These are phyloP conservation scores for Herpetotheres cachinnans DNA, from an alignment of 2,113 vertebrate genomes.

Conservation along the genomic window DNA sequence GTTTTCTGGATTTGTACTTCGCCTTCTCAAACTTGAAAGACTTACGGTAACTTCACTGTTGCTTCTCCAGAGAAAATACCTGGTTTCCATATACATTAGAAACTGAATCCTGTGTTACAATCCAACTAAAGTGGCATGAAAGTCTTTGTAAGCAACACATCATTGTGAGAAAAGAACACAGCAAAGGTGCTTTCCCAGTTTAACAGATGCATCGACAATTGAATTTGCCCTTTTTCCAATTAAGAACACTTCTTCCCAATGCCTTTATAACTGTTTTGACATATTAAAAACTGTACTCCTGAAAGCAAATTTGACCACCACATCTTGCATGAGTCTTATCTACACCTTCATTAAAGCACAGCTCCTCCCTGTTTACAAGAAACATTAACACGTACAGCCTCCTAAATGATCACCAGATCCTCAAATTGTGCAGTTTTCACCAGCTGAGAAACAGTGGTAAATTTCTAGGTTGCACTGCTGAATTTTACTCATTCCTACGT, in stretches of 20 bases:
- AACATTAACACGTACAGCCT: not conserved
- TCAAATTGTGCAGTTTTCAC: not conserved
- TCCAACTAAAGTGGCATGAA: not conserved
- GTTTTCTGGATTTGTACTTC: not conserved
- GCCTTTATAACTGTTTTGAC: not conserved
- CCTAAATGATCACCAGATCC: not conserved
- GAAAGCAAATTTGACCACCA: not conserved
- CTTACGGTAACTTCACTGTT: not conserved
- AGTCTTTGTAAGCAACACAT: not conserved
- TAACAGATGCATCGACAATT: not conserved
- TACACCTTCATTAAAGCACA: not conserved
- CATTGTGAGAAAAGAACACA: not conserved
- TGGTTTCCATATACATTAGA: rapidly evolving
- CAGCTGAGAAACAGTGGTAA: not conserved
- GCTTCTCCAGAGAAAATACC: not conserved
- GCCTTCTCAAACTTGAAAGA: not conserved
- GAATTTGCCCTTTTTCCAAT: not conserved
- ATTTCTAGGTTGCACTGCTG: not conserved
- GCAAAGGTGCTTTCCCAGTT: not conserved
- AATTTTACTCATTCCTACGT: not conserved
- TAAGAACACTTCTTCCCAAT: not conserved
- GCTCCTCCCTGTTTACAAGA: not conserved
- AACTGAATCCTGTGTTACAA: not conserved
- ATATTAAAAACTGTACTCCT: not conserved
- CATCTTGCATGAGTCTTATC: not conserved